Evolutionary conservation across 1,140 invertebrate species (phyloP), one percentile per base, ranked within the genome.

Genomic region (Pseudomyrmex gracilis): DNA sequence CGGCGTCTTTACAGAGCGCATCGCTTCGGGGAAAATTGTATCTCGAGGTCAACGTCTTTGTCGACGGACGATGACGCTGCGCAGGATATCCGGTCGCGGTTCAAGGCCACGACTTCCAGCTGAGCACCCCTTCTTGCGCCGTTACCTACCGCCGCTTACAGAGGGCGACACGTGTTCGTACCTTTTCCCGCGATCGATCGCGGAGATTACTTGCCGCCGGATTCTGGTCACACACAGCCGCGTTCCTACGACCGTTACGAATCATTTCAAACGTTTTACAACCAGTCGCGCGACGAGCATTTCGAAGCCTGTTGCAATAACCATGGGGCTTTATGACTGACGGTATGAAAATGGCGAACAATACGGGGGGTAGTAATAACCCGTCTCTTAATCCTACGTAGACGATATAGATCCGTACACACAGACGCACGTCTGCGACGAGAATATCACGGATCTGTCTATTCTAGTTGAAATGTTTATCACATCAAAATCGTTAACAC

Each of bases 241-340:
- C 20, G 34, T 78, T 80, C 22, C 49, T 61, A 51, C 15, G 34
- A 58, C 49, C 53, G 66, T 87, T 89, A 83, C 71, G 70, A 85
- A 87, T 87, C 24, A 67, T 85, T 90, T 86, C 43, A 83, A 90
- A 85, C 74, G 64, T 89, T 90, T 90, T 89, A 88, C 80, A 85
- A 85, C 47, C 78, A 53, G 58, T 70, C 80, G 85, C n/a, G 66
- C 55, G 77, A 55, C 64, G 57, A 77, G 47, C 45, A 66, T 82
- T 34, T 85, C 34, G 66, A 86, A 82, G 66, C 17, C 82, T 85
- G 85, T 89, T 71, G 60, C 47, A 76, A 87, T 90, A 84, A 84
- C 76, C 64, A 66, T 66, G 67, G 60, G 20, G 71, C 58, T 85
- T 90, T 87, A 89, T 73, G 86, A 78, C n/a, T 22, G 77, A 7